A percentile compares a stretch with the other conserved stretches of the same genome.
Conservation (phyloP, 2,888 invertebrate species). For the Rapana venosa region DNA sequence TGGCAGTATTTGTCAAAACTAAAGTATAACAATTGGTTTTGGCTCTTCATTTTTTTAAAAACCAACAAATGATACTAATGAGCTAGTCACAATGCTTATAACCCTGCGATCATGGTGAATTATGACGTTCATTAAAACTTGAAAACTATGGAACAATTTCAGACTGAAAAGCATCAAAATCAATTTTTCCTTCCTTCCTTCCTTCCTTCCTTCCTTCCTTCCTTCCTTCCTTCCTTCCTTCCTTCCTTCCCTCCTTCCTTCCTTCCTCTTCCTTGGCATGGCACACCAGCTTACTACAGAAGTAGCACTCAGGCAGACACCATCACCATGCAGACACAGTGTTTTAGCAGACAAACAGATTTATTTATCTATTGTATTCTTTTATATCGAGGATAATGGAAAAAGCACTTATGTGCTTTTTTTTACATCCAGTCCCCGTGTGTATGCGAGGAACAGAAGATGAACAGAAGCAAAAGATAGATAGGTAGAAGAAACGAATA, state of each 20-base stretch:
- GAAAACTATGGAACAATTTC: too few relatives aligned
- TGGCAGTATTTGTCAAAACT: background rate
- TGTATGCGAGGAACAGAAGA: too few relatives aligned
- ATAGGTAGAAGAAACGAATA: too few relatives aligned
- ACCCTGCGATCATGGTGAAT: background rate
- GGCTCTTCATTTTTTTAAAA: too few relatives aligned
- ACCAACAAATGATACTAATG: background rate
- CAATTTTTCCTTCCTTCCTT: background rate
- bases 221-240: background rate
- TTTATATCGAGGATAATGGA: too few relatives aligned
- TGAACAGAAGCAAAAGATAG: too few relatives aligned
- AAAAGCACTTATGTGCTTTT: too few relatives aligned
- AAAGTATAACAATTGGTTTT: too few relatives aligned
- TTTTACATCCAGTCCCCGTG: too few relatives aligned
- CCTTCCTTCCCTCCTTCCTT: background rate
- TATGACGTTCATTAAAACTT: too few relatives aligned
- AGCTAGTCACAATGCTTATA: background rate
- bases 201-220: background rate
- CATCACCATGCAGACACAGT: background rate
- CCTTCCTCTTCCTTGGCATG: background rate
- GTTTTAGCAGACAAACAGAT: background rate
- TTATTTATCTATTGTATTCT: too few relatives aligned
- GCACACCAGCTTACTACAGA: background rate
- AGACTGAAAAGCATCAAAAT: too few relatives aligned
- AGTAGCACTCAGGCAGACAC: background rate